phyloP scores from a whole-genome alignment of 2,888 invertebrate genomes.

The Halictus ligatus region DNA sequence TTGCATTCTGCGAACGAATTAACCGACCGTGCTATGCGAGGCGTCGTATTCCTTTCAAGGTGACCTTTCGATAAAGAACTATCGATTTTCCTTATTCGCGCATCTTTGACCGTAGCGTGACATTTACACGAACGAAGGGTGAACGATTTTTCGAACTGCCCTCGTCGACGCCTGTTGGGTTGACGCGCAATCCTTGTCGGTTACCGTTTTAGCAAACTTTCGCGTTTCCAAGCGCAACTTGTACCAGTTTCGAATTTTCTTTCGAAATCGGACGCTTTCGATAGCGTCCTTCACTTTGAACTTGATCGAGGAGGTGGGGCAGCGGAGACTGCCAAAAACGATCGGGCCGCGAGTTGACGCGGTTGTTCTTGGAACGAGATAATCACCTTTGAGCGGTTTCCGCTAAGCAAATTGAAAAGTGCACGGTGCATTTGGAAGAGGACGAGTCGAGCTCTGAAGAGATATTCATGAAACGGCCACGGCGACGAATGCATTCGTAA shows the following conservation, averaged over 20 bases:
- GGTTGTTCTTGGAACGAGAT: background rate
- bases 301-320: background rate
- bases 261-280: background rate
- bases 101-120: slow-evolving; percentile 4
- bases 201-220: background rate
- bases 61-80: slow-evolving; percentile 54
- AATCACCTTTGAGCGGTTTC: background rate
- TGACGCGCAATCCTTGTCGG: background rate
- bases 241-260: background rate
- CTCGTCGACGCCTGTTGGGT: background rate
- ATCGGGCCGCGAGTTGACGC: background rate
- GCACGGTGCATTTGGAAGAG: background rate
- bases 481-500: too few species aligned
- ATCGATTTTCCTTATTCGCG: slow-evolving; percentile 45
- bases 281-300: background rate
- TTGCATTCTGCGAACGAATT: slow-evolving; percentile 27
- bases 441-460: background rate
- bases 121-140: slow-evolving; percentile 2
- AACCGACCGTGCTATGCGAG: background rate
- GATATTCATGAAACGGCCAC: too few species aligned
- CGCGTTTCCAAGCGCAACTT: background rate
- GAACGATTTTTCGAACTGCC: background rate
- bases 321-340: background rate
- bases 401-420: background rate
- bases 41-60: slow-evolving; percentile 51